phyloP scores from a whole-genome alignment of 2,888 invertebrate species.

The Ophion slaviceki region DNA sequence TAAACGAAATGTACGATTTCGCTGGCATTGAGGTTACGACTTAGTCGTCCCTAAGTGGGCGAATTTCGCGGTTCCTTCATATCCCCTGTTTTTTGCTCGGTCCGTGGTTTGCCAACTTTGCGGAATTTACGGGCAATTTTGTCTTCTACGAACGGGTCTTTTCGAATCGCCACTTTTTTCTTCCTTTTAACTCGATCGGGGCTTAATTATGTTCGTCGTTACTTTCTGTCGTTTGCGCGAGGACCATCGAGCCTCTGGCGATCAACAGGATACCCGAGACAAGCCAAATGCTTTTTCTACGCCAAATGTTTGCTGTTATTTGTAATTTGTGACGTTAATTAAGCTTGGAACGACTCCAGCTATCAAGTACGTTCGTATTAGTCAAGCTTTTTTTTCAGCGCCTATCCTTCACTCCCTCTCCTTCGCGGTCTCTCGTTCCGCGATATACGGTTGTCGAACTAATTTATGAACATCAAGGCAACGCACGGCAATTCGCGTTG shows the following conservation, averaged over 20 bases:
- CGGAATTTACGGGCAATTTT: conserved; percentile 46
- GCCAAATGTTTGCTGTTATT: conserved; percentile 47
- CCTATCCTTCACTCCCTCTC: background rate
- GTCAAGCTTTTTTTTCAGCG: conserved; percentile 4
- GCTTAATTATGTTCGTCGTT: conserved; percentile 46
- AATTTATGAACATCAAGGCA: conserved; percentile 53
- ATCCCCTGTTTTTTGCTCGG: background rate
- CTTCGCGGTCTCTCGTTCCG: background rate
- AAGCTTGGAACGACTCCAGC: conserved; percentile 52
- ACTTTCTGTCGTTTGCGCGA: conserved; percentile 20
- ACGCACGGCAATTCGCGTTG: conserved; percentile 9
- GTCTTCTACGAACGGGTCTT: conserved; percentile 19
- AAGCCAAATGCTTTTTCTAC: conserved; percentile 51
- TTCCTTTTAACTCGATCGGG: conserved; percentile 16
- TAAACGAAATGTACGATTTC: conserved; percentile 14
- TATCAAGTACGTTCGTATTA: conserved; percentile 21
- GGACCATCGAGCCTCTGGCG: conserved; percentile 13
- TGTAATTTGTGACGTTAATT: conserved; percentile 52
- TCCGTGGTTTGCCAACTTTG: conserved; percentile 56
- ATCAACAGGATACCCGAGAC: conserved; percentile 28
- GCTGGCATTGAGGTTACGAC: conserved; percentile 51
- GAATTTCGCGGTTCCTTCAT: conserved; percentile 42
- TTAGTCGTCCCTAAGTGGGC: conserved; percentile 48
- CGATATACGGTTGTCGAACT: conserved; percentile 55
- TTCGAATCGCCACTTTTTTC: conserved; percentile 14